A percentile compares a stretch with the other conserved stretches of the same genome.
Evolutionary conservation across 2,888 invertebrate genomes (phyloP).

Genomic region (Idaea aversata): DNA sequence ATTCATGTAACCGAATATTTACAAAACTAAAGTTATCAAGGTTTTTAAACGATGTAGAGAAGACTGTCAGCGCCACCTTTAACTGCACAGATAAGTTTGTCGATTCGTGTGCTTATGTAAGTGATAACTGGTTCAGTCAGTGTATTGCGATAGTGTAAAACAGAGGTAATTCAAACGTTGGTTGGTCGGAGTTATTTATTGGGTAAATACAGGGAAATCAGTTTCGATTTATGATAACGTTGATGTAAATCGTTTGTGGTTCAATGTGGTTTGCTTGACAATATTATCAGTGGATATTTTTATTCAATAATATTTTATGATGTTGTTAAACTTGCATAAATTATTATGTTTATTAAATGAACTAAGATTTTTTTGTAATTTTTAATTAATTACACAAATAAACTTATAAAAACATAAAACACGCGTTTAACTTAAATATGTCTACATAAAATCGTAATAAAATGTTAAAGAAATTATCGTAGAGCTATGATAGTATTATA

Average conservation of each 20-base stretch:
- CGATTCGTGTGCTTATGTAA: slow-evolving; percentile 46
- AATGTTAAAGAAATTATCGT: too few species aligned
- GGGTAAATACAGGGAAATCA: slow-evolving; percentile 24
- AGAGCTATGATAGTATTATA: too few species aligned
- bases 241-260: neutral
- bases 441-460: too few species aligned
- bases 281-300: neutral
- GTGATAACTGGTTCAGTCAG: slow-evolving; percentile 49
- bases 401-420: too few species aligned
- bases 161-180: slow-evolving; percentile 29
- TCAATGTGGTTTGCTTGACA: neutral
- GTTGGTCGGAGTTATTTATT: slow-evolving; percentile 27
- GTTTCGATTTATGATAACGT: neutral
- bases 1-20: neutral
- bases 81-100: slow-evolving; percentile 9
- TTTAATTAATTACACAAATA: too few species aligned
- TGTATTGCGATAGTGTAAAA: slow-evolving; percentile 31
- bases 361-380: too few species aligned
- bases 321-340: too few species aligned
- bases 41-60: neutral
- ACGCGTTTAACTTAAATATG: too few species aligned
- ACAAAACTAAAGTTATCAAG: neutral
- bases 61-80: neutral
- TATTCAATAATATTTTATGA: neutral
- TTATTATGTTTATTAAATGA: too few species aligned